Evolutionary conservation across 2,113 vertebrate species (phyloP).

Genomic region (Seriola dumerili): DNA sequence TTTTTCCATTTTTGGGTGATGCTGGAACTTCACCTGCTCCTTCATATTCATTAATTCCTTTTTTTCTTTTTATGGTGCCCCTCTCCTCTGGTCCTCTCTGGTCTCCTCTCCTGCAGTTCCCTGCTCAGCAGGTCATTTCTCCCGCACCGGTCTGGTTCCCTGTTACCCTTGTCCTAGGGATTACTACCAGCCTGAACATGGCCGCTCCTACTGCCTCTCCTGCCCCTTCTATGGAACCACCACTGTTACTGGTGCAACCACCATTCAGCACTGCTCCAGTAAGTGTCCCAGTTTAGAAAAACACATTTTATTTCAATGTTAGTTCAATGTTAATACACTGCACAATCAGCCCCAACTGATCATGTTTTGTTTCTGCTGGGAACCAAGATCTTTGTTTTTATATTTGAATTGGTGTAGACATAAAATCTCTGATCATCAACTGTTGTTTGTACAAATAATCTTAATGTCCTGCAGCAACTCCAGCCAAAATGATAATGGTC

Average conservation of each 20-base stretch:
- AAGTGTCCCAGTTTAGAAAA: slow-evolving; percentile 67
- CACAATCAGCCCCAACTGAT: not conserved
- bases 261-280: slow-evolving; percentile 97
- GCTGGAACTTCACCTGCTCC: not conserved
- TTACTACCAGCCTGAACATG: slow-evolving; percentile 94
- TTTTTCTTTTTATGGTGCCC: not conserved
- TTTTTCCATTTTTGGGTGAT: slow-evolving; percentile 13
- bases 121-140: slow-evolving; percentile 93
- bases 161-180: slow-evolving; percentile 96
- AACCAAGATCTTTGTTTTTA: not conserved
- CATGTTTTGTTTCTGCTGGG: not conserved
- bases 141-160: slow-evolving; percentile 94
- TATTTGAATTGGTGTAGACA: not conserved
- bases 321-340: not conserved
- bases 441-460: not conserved
- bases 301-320: not conserved
- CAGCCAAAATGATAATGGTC: not conserved
- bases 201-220: slow-evolving; percentile 95
- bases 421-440: not conserved
- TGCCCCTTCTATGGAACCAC: slow-evolving; percentile 98
- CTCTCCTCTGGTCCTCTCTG: not conserved
- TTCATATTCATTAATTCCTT: not conserved
- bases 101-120: slow-evolving; percentile 85
- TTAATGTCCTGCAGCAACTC: too few relatives aligned
- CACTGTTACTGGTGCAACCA: slow-evolving; percentile 88